Evolutionary conservation across 2,888 invertebrate species (phyloP).

Genomic region (Pantelozetes paolii): DNA sequence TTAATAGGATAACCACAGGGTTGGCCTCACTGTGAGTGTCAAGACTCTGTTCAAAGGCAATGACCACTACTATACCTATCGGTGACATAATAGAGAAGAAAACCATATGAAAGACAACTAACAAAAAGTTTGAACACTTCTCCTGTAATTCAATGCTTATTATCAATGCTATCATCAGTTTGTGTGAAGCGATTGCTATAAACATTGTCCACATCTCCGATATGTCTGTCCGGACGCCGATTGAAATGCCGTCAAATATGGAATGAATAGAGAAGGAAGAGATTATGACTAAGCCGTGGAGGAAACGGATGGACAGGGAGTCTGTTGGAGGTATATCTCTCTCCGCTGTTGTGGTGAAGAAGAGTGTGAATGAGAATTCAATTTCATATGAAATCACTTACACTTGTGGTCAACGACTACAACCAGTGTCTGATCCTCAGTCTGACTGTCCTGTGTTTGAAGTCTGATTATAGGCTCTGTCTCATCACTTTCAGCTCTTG

Average conservation of each 20-base stretch:
- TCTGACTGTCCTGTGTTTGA: background rate
- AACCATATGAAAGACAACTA: conserved; percentile 13
- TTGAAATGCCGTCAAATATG: conserved; percentile 43
- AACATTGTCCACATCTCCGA: conserved; percentile 41
- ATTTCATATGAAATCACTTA: no score
- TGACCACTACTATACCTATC: conserved; percentile 27
- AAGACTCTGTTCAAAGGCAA: background rate
- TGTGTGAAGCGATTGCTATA: conserved; percentile 41
- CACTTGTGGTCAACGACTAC: background rate
- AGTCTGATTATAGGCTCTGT: no score
- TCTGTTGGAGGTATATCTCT: no score
- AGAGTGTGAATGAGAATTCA: no score
- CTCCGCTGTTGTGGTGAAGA: background rate
- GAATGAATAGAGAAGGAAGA: conserved; percentile 37
- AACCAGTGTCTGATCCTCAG: background rate
- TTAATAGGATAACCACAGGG: conserved; percentile 39
- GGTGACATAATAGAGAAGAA: conserved; percentile 22
- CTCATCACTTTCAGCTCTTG: background rate
- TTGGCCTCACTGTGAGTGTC: conserved; percentile 2
- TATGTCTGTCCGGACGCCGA: conserved; percentile 32
- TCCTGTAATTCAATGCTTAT: conserved; percentile 38
- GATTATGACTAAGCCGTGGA: conserved; percentile 39
- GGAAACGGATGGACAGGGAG: background rate
- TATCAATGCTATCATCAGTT: conserved; percentile 41
- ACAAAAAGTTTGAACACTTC: conserved; percentile 3